A percentile compares a stretch with the other conserved stretches of the same genome.
Conservation (phyloP, 2,113 vertebrate species). For the Lichenostomus cassidix region DNA sequence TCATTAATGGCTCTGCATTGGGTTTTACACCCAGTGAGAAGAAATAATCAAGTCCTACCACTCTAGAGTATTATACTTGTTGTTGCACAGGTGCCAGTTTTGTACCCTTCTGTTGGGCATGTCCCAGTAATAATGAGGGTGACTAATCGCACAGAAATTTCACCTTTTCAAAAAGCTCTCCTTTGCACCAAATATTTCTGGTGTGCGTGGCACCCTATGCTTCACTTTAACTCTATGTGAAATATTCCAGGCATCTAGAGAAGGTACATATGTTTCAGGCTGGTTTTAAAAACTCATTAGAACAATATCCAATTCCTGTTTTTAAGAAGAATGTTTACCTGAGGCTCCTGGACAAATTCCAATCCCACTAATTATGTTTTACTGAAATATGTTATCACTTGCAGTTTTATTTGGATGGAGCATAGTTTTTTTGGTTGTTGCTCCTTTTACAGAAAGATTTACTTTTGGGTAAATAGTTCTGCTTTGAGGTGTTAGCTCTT, state of each 20-base stretch:
- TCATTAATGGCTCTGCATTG: background rate
- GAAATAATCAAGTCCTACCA: background rate
- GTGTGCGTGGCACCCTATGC: background rate
- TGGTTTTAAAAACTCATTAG: background rate
- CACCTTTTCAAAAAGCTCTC: background rate
- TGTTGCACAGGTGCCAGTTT: background rate
- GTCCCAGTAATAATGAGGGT: background rate
- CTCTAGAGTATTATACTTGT: background rate
- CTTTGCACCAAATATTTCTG: background rate
- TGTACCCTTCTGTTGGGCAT: background rate
- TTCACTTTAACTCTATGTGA: background rate
- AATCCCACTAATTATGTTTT: background rate
- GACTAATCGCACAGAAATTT: background rate
- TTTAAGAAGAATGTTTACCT: constrained; percentile 31
- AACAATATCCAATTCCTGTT: constrained; percentile 12
- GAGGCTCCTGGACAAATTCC: background rate
- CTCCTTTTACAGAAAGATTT: background rate
- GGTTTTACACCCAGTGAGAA: background rate
- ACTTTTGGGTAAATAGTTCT: background rate
- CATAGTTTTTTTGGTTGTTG: background rate
- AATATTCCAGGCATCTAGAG: background rate
- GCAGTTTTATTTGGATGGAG: background rate
- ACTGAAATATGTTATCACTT: constrained; percentile 25
- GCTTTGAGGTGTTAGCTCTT: background rate
- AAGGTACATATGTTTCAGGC: background rate